phyloP scores from a whole-genome alignment of 2,113 vertebrate genomes.

The Stictonetta naevosa region DNA sequence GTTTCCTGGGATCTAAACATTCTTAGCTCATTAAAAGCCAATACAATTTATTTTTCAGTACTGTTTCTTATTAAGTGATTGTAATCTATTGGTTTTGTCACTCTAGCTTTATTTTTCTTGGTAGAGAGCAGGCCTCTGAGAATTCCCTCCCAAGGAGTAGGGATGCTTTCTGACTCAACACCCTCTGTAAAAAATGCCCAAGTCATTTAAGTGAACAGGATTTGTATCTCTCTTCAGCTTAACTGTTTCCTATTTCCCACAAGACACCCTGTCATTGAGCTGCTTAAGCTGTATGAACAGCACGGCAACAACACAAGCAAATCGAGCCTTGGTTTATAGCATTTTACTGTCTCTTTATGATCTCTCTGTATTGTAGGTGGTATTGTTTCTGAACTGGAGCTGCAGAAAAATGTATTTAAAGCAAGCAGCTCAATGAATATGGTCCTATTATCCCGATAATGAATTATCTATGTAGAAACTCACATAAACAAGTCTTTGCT shows the following conservation, averaged over 20 bases:
- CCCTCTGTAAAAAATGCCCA: neutral
- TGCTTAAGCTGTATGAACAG: neutral
- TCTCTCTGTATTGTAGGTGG: neutral
- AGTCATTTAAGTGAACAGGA: neutral
- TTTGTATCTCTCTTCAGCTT: conserved; percentile 38
- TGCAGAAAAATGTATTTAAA: conserved; percentile 31
- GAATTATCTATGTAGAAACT: conserved; percentile 24
- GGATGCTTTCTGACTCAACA: neutral
- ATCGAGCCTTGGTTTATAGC: conserved; percentile 13
- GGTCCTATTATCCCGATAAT: neutral
- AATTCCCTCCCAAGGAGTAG: neutral
- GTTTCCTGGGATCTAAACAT: neutral
- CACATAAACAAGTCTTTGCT: neutral
- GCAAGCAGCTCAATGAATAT: neutral
- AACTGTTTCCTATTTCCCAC: conserved; percentile 31
- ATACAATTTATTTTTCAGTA: neutral
- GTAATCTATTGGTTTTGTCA: neutral
- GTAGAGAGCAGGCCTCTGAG: neutral
- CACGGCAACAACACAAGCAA: conserved; percentile 4
- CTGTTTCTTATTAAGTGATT: neutral
- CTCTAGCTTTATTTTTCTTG: neutral
- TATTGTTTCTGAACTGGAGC: conserved; percentile 29
- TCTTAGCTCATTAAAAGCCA: neutral
- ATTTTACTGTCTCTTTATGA: conserved; percentile 1
- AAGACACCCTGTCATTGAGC: conserved; percentile 5